These are phyloP conservation scores for Serinus canaria DNA, from an alignment of 2,113 vertebrate species.

Conservation along the genomic window DNA sequence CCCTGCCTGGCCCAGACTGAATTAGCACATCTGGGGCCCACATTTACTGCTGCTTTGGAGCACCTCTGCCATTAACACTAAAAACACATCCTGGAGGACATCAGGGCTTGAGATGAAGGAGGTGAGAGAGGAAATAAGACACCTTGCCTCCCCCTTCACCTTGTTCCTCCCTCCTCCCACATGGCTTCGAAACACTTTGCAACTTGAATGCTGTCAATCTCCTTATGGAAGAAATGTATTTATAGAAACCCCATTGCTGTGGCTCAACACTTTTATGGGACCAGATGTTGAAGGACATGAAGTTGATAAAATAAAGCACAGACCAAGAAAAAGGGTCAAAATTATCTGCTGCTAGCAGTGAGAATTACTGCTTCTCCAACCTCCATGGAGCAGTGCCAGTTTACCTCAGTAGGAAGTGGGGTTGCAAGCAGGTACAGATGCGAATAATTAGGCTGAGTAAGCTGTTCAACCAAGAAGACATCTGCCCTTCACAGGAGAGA, in stretches of 20 bases:
- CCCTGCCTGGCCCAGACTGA: neutral
- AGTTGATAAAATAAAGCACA: neutral
- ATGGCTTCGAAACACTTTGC: neutral
- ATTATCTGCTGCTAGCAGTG: neutral
- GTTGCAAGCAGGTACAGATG: neutral
- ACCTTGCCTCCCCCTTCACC: slow-evolving; percentile 30
- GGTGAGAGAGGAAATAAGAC: slow-evolving; percentile 66
- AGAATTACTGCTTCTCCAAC: neutral
- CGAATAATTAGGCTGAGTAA: neutral
- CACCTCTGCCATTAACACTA: slow-evolving; percentile 32
- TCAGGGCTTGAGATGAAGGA: slow-evolving; percentile 40
- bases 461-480: neutral
- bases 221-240: slow-evolving; percentile 56
- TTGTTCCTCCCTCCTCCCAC: slow-evolving; percentile 37
- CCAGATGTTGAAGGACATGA: neutral
- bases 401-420: neutral
- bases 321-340: neutral
- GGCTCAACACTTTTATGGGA: slow-evolving; percentile 24
- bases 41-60: neutral
- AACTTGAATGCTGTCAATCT: slow-evolving; percentile 41
- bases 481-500: neutral
- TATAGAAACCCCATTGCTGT: slow-evolving; percentile 57
- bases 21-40: slow-evolving; percentile 53
- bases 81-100: slow-evolving; percentile 50
- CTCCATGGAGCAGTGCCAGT: neutral